A percentile compares a stretch with the other conserved stretches of the same genome.
Conservation (phyloP, 2,797 vertebrate genomes). For the Sphenodon punctatus region DNA sequence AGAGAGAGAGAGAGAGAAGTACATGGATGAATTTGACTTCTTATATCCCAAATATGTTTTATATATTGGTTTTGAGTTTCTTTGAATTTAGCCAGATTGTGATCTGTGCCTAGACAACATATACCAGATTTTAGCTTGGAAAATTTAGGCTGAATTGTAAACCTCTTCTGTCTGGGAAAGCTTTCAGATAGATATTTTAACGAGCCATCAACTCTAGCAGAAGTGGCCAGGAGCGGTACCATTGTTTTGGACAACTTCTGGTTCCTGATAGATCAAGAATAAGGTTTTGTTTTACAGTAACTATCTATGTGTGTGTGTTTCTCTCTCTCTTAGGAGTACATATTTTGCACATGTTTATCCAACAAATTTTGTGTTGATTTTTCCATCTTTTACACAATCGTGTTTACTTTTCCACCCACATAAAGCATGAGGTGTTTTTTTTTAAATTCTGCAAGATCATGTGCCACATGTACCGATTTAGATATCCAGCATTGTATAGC, state of each 20-base stretch:
- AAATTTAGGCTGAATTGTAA: conserved; percentile 35
- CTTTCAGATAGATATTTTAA: conserved; percentile 56
- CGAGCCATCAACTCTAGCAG: conserved; percentile 50
- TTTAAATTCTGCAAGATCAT: conserved; percentile 41
- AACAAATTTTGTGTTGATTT: conserved; percentile 32
- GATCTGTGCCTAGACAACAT: not conserved
- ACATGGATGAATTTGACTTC: not conserved
- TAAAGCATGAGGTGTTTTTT: conserved; percentile 40
- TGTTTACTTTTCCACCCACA: conserved; percentile 13
- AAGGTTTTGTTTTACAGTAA: conserved; percentile 54
- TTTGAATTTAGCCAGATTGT: not conserved
- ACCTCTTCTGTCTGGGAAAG: conserved; percentile 59
- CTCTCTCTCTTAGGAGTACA: conserved; percentile 46
- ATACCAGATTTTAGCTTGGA: conserved; percentile 10
- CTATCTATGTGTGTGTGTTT: conserved; percentile 50
- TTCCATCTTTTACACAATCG: conserved; percentile 35
- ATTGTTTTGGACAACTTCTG: conserved; percentile 57
- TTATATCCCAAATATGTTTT: too few relatives aligned
- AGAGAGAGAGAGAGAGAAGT: not conserved
- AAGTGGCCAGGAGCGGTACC: conserved; percentile 19
- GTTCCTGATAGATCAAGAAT: conserved; percentile 44
- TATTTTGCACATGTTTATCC: conserved; percentile 52
- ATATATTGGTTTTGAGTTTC: not conserved
- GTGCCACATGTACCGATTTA: conserved; percentile 47
- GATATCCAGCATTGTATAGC: conserved; percentile 45